Evolutionary conservation across 1,140 invertebrate species (phyloP).

Genomic region (Helicoverpa zea): DNA sequence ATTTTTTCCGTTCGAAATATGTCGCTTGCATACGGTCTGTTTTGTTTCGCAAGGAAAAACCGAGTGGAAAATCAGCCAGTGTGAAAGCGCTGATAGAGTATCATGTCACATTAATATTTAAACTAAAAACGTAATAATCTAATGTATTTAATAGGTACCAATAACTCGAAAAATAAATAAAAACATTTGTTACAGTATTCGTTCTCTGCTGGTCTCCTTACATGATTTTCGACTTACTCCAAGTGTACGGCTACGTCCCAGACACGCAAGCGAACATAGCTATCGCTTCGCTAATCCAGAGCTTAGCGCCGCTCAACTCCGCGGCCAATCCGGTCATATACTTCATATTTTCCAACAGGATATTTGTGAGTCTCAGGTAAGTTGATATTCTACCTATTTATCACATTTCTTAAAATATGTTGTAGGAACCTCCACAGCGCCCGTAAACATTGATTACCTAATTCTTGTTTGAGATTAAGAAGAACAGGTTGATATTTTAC

Average conservation of each 20-base stretch:
- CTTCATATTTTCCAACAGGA: constrained; percentile 96
- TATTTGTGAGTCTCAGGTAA: constrained; percentile 95
- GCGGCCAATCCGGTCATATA: constrained; percentile 98
- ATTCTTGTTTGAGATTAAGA: too few species aligned
- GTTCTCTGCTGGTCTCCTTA: constrained; percentile 98
- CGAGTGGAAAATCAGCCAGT: too few species aligned
- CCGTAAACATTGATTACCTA: too few species aligned
- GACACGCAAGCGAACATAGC: constrained; percentile 93
- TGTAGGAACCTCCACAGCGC: neutral
- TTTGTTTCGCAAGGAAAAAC: too few species aligned
- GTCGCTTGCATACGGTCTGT: too few species aligned
- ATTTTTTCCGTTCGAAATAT: too few species aligned
- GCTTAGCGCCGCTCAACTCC: constrained; percentile 95
- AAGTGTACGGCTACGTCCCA: constrained; percentile 95
- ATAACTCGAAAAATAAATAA: neutral
- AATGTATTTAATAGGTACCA: too few species aligned
- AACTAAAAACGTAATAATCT: too few species aligned
- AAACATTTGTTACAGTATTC: constrained; percentile 90
- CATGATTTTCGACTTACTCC: constrained; percentile 96
- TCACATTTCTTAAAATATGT: neutral
- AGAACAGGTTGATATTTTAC: too few species aligned
- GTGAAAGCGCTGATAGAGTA: too few species aligned
- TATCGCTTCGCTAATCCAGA: constrained; percentile 96
- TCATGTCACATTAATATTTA: too few species aligned
- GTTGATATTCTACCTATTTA: constrained; percentile 32